These are phyloP conservation scores for Motacilla tschutschensis DNA, from an alignment of 2,113 vertebrate genomes.

Conservation along the genomic window DNA sequence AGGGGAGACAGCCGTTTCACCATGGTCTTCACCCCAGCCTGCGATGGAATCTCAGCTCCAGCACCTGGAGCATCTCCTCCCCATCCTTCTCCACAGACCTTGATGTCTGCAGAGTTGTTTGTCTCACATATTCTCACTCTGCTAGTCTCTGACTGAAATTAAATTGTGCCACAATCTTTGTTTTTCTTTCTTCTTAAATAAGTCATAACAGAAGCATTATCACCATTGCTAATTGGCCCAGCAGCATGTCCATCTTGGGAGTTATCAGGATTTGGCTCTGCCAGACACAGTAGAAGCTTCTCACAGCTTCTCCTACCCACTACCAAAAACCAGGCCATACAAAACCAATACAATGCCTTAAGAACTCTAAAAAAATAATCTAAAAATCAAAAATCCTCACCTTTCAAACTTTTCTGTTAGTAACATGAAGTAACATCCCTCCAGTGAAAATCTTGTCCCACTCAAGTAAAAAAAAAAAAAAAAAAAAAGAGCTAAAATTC, in stretches of 20 bases:
- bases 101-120: neutral
- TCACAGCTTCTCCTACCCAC: rapidly evolving
- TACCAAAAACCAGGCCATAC: neutral
- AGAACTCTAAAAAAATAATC: neutral
- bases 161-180: neutral
- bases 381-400: neutral
- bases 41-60: neutral
- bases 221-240: neutral
- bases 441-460: neutral
- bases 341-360: neutral
- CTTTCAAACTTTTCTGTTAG: neutral
- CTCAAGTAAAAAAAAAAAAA: neutral
- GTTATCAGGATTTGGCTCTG: neutral
- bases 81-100: neutral
- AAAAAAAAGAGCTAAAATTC: neutral
- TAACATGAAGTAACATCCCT: neutral
- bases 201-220: neutral
- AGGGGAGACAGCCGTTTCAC: neutral
- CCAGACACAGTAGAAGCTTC: neutral
- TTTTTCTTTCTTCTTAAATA: neutral
- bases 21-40: too few species aligned
- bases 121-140: neutral
- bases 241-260: neutral
- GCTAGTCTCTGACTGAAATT: neutral
- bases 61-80: neutral